Conservation (phyloP, 2,888 invertebrate genomes). For the Neocrepidodera transversa region DNA sequence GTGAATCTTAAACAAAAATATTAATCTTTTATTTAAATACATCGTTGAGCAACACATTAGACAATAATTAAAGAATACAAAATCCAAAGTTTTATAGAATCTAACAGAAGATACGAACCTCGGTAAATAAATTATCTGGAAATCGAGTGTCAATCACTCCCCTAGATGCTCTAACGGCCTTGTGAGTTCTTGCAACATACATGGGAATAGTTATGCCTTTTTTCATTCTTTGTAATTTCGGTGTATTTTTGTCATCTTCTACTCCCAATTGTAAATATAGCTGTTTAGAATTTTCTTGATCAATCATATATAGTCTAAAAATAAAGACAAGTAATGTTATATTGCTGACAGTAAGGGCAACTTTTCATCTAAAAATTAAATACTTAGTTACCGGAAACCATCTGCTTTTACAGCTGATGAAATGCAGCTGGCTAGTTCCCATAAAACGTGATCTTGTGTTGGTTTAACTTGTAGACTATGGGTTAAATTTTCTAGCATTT, state of each 20-base stretch:
- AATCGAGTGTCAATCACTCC: slow-evolving; percentile 62
- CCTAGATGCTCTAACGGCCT: slow-evolving; percentile 61
- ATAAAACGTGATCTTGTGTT: slow-evolving; percentile 69
- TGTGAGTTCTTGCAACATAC: slow-evolving; percentile 61
- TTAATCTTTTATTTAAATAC: too few species aligned
- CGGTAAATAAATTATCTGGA: slow-evolving; percentile 60
- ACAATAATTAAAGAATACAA: not conserved
- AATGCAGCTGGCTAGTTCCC: slow-evolving; percentile 72
- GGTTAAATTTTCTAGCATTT: slow-evolving; percentile 70
- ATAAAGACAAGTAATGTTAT: too few species aligned
- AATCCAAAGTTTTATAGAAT: not conserved
- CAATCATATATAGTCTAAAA: slow-evolving; percentile 65
- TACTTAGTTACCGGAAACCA: slow-evolving; percentile 65
- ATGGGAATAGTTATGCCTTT: slow-evolving; percentile 45
- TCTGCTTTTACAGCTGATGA: slow-evolving; percentile 72
- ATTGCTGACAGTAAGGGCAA: too few species aligned
- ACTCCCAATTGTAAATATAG: slow-evolving; percentile 13
- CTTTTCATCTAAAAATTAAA: too few species aligned
- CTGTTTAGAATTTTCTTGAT: slow-evolving; percentile 48
- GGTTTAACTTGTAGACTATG: slow-evolving; percentile 67
- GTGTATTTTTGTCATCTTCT: slow-evolving; percentile 1
- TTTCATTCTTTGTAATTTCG: slow-evolving; percentile 48
- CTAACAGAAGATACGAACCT: too few species aligned
- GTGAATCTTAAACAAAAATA: slow-evolving; percentile 38
- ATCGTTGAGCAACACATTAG: too few species aligned